A percentile compares a stretch with the other conserved stretches of the same genome.
Evolutionary conservation across 2,797 vertebrate genomes (phyloP).

Genomic region (Brotula barbata): DNA sequence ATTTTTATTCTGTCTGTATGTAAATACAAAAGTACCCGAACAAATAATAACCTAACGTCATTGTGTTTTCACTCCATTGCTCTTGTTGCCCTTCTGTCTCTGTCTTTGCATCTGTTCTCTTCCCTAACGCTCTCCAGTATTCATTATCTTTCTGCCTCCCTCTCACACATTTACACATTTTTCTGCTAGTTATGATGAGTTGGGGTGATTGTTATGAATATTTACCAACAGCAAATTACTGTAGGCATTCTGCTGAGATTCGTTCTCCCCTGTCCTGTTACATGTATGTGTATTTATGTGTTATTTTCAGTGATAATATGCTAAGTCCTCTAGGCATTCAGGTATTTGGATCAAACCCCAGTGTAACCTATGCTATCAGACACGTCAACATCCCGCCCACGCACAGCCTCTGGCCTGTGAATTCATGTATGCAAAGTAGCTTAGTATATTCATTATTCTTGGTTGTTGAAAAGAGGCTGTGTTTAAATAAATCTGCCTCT

Average conservation of each 20-base stretch:
- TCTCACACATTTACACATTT: constrained; percentile 40
- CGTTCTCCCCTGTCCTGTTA: constrained; percentile 44
- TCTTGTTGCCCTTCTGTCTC: constrained; percentile 22
- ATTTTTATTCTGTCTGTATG: not conserved
- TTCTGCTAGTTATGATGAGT: constrained; percentile 34
- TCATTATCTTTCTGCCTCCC: constrained; percentile 35
- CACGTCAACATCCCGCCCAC: constrained; percentile 41
- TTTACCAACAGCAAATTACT: constrained; percentile 57
- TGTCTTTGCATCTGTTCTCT: constrained; percentile 38
- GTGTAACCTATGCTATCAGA: constrained; percentile 33
- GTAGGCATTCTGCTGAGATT: constrained; percentile 50
- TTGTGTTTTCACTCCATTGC: constrained; percentile 23
- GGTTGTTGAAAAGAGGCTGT: constrained; percentile 1
- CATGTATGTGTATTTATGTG: constrained; percentile 32
- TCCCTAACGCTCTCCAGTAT: constrained; percentile 30
- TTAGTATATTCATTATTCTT: not conserved
- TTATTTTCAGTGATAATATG: constrained; percentile 23
- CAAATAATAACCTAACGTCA: constrained; percentile 1
- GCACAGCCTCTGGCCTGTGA: constrained; percentile 8
- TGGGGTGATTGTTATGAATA: constrained; percentile 62
- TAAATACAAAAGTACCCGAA: constrained; percentile 14
- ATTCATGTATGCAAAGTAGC: constrained; percentile 15
- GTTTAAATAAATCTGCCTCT: not conserved
- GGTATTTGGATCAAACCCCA: constrained; percentile 44
- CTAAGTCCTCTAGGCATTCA: constrained; percentile 43